phyloP scores from a whole-genome alignment of 2,888 invertebrate species.

The Cerastis rubricosa region DNA sequence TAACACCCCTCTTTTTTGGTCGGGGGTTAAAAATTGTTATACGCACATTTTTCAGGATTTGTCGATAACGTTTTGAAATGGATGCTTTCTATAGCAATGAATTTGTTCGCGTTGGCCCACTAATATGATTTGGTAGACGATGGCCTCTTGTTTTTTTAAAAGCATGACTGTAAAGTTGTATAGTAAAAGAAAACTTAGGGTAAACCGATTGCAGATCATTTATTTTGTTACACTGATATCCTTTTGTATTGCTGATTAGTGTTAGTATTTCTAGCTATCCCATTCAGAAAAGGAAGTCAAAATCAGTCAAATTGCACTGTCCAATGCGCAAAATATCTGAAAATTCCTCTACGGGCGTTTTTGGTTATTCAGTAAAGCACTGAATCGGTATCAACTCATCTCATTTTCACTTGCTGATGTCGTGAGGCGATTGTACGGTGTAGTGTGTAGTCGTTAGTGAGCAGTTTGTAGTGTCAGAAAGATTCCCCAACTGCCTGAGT shows the following conservation, averaged over 20 bases:
- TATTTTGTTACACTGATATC: neutral
- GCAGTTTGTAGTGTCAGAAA: neutral
- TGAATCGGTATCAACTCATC: neutral
- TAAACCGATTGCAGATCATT: neutral
- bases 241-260: neutral
- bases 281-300: neutral
- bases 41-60: conserved; percentile 1
- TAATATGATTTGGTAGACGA: neutral
- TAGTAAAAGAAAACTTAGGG: neutral
- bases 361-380: neutral
- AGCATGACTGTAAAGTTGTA: neutral
- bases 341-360: neutral
- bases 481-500: neutral
- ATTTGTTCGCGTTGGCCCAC: neutral
- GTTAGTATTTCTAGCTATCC: neutral
- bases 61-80: conserved; percentile 1
- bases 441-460: neutral
- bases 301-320: neutral
- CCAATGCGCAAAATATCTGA: neutral
- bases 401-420: neutral
- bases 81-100: neutral
- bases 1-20: too few relatives aligned
- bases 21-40: too few relatives aligned
- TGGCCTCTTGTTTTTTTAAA: too few relatives aligned
- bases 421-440: neutral